Percentiles rank a stretch among this genome's conserved stretches.
These are phyloP conservation scores for Apotomis turbidana DNA, from an alignment of 2,888 invertebrate species.

Conservation along the genomic window DNA sequence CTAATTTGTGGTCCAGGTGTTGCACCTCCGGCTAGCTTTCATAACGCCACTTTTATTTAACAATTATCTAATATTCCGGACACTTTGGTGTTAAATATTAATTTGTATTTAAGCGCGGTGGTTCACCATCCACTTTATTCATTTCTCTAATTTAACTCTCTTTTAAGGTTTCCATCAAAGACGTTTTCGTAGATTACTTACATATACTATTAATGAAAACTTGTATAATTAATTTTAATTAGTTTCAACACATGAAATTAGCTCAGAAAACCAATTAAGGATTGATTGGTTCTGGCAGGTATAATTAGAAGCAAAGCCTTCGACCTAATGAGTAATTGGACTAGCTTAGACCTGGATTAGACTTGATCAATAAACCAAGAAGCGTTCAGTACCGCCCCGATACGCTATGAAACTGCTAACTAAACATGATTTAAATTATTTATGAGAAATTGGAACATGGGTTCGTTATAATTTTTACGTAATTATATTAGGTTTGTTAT, in stretches of 20 bases:
- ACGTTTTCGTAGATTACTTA: background rate
- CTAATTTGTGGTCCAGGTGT: constrained; percentile 26
- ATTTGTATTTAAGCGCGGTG: background rate
- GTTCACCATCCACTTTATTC: background rate
- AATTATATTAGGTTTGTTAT: background rate
- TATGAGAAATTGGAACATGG: background rate
- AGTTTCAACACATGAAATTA: constrained; percentile 6
- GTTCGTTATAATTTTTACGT: no score
- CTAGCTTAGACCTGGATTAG: constrained; percentile 12
- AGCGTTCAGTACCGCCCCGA: background rate
- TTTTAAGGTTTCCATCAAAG: background rate
- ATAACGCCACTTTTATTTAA: constrained; percentile 12
- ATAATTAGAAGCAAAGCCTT: constrained; percentile 9
- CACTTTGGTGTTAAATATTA: background rate
- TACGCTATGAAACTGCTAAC: background rate
- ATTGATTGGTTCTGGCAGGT: background rate
- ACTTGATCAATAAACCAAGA: constrained; percentile 22
- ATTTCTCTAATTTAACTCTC: background rate
- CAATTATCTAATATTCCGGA: constrained; percentile 16
- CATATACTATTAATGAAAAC: background rate
- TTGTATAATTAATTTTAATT: background rate
- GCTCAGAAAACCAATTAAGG: background rate
- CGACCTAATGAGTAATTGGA: constrained; percentile 13
- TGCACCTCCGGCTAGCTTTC: constrained; percentile 9
- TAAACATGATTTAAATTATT: constrained; percentile 1